Percentiles rank a stretch among this genome's conserved stretches.
Conservation (phyloP, 2,113 vertebrate species). For the Pedionomus torquatus region DNA sequence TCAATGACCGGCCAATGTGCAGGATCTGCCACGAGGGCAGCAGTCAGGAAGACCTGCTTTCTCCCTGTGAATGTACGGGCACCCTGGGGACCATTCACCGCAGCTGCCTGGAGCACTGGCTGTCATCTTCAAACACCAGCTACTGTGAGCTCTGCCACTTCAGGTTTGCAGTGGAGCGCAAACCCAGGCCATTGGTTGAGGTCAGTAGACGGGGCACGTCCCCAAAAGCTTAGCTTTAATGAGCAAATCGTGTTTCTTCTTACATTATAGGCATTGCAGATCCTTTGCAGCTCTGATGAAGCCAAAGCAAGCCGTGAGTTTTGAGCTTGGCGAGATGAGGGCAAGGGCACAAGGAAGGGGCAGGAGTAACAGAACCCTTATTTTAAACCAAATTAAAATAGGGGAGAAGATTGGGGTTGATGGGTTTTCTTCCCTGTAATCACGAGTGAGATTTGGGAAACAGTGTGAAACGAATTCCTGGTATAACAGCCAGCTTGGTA, state of each 20-base stretch:
- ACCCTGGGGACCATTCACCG: slow-evolving; percentile 87
- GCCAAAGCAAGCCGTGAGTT: background rate
- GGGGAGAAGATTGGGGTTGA: rapidly evolving
- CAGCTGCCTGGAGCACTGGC: slow-evolving; percentile 89
- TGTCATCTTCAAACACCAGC: slow-evolving; percentile 88
- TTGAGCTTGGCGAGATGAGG: background rate
- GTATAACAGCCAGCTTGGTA: background rate
- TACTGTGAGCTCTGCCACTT: slow-evolving; percentile 91
- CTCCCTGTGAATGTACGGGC: slow-evolving; percentile 85
- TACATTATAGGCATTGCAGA: background rate
- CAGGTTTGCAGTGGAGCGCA: slow-evolving; percentile 87
- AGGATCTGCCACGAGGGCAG: slow-evolving; percentile 88
- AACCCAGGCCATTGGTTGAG: slow-evolving; percentile 83
- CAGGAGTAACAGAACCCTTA: background rate
- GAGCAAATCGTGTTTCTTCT: background rate
- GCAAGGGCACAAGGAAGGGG: background rate
- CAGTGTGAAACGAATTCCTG: background rate
- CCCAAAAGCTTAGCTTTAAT: slow-evolving; percentile 4
- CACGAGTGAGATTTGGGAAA: background rate
- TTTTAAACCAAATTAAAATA: background rate
- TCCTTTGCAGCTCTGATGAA: background rate
- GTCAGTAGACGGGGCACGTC: slow-evolving; percentile 69
- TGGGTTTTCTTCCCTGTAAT: background rate
- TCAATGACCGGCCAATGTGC: slow-evolving; percentile 83
- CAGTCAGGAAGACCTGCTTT: slow-evolving; percentile 86